These are phyloP conservation scores for Dusona sp. DNA, from an alignment of 2,888 invertebrate genomes.

Conservation along the genomic window DNA sequence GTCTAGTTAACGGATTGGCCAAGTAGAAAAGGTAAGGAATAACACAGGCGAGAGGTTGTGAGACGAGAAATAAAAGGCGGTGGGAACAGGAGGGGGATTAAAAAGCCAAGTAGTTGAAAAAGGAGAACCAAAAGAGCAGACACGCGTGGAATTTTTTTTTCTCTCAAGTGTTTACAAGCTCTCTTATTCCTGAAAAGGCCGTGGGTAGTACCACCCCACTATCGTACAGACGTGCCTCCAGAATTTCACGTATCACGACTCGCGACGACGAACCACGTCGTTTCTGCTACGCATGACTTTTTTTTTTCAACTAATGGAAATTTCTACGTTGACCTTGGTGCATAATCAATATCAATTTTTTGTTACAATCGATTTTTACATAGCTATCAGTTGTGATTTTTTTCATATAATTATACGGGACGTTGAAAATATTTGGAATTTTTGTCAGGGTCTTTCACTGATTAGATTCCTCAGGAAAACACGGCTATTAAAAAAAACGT, in stretches of 20 bases:
- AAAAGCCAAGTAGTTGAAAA: conserved; percentile 24
- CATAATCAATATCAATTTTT: neutral
- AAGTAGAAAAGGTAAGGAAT: conserved; percentile 46
- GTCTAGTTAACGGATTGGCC: conserved; percentile 16
- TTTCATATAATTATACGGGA: neutral
- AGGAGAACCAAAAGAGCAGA: conserved; percentile 25
- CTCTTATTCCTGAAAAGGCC: conserved; percentile 12
- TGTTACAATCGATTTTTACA: neutral
- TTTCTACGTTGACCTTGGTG: conserved; percentile 24
- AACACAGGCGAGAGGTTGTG: conserved; percentile 5
- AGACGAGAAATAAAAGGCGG: neutral
- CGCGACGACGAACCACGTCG: conserved; percentile 25
- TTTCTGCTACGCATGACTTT: neutral
- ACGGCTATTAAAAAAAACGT: too few species aligned
- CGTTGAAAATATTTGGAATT: neutral
- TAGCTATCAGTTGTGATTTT: neutral
- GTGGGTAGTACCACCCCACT: conserved; percentile 52
- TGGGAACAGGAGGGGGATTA: neutral
- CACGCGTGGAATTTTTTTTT: conserved; percentile 30
- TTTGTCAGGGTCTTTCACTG: neutral
- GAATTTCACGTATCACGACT: conserved; percentile 63
- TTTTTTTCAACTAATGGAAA: conserved; percentile 20
- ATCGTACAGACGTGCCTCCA: conserved; percentile 62
- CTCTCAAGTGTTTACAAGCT: conserved; percentile 16
- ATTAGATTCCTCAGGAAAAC: neutral